phyloP scores from a whole-genome alignment of 2,113 vertebrate genomes.

The Ophthalmolycus amberensis region DNA sequence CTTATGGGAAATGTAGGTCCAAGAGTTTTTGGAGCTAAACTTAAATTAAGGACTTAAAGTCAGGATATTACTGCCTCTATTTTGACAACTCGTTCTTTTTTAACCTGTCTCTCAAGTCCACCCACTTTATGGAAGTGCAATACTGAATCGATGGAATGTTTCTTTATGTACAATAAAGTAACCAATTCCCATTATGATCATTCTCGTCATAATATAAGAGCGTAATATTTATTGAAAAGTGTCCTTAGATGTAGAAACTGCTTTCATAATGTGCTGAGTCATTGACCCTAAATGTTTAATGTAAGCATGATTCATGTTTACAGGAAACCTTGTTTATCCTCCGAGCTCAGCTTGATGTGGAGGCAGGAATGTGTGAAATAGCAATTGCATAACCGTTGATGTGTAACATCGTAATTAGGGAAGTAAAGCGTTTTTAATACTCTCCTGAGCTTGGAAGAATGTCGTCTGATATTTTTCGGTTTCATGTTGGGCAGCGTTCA shows the following conservation, averaged over 20 bases:
- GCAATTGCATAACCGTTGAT: constrained; percentile 21
- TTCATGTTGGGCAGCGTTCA: constrained; percentile 3
- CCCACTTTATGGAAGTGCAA: neutral
- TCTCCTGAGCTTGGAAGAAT: constrained; percentile 5
- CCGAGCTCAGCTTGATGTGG: neutral
- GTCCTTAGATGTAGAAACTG: neutral
- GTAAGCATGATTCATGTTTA: constrained; percentile 14
- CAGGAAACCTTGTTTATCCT: constrained; percentile 3
- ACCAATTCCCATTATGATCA: neutral
- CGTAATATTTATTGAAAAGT: constrained; percentile 6
- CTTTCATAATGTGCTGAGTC: neutral
- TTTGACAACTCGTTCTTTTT: neutral
- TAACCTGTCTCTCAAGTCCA: neutral
- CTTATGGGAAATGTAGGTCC: neutral
- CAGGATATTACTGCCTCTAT: neutral
- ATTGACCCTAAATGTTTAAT: constrained; percentile 2
- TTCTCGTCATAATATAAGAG: neutral
- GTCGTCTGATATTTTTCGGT: neutral
- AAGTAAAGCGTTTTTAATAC: constrained; percentile 24
- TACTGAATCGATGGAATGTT: neutral
- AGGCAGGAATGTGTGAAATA: constrained; percentile 36
- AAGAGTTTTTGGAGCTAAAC: neutral
- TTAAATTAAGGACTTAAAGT: neutral
- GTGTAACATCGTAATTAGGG: constrained; percentile 13
- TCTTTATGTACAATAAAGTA: neutral